These are phyloP conservation scores for Elanus axillaris DNA, from an alignment of 2,113 vertebrate species.

Conservation along the genomic window DNA sequence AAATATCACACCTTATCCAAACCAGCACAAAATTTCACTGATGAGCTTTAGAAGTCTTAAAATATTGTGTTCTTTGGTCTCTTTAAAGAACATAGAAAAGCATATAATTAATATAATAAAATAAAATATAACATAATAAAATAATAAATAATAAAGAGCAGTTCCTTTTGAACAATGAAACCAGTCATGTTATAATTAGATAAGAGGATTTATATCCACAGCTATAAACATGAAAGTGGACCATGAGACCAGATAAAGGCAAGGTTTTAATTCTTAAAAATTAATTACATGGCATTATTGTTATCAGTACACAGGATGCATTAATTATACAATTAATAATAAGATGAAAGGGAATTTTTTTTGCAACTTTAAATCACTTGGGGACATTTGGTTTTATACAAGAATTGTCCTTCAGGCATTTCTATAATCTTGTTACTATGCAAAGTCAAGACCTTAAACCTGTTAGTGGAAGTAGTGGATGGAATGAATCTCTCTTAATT, in stretches of 20 bases:
- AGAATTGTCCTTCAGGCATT: slow-evolving; percentile 75
- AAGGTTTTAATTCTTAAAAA: slow-evolving; percentile 82
- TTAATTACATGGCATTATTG: slow-evolving; percentile 84
- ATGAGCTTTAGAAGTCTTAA: slow-evolving; percentile 71
- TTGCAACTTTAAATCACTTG: slow-evolving; percentile 64
- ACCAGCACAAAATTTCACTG: slow-evolving; percentile 66
- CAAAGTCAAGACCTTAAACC: slow-evolving; percentile 74
- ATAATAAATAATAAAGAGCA: slow-evolving; percentile 69
- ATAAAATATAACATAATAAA: slow-evolving; percentile 72
- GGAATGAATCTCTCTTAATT: slow-evolving; percentile 60
- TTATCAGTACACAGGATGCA: slow-evolving; percentile 82
- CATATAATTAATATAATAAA: slow-evolving; percentile 75
- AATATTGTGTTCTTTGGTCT: slow-evolving; percentile 52
- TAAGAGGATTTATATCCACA: slow-evolving; percentile 81
- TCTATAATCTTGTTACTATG: slow-evolving; percentile 75
- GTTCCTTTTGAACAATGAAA: slow-evolving; percentile 77
- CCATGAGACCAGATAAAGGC: slow-evolving; percentile 74
- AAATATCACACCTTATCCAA: slow-evolving; percentile 75
- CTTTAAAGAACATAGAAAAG: slow-evolving; percentile 39
- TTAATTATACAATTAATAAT: slow-evolving; percentile 84
- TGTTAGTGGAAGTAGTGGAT: slow-evolving; percentile 54
- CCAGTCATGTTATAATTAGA: slow-evolving; percentile 82
- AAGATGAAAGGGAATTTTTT: slow-evolving; percentile 69
- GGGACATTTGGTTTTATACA: slow-evolving; percentile 68
- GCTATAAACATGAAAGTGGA: slow-evolving; percentile 80